Evolutionary conservation across 2,888 invertebrate genomes (phyloP).

Genomic region (Pyrrhia umbra): DNA sequence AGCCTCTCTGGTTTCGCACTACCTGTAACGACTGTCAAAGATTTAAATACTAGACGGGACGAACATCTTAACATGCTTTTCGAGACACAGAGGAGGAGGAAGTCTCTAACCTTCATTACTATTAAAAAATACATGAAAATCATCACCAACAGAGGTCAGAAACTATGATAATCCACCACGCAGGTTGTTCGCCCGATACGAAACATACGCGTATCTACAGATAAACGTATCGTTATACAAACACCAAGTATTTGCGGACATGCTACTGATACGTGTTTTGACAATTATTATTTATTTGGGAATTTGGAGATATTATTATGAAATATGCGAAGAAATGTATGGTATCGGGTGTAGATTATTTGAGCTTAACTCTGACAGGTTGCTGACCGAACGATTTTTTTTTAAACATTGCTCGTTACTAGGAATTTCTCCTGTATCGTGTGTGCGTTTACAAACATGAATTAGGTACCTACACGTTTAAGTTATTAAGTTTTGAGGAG

Average conservation of each 20-base stretch:
- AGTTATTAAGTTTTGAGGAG: too few species aligned
- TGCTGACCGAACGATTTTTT: slow-evolving; percentile 32
- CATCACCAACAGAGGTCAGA: background rate
- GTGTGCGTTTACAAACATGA: too few species aligned
- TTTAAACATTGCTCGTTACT: background rate
- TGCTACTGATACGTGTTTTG: slow-evolving; percentile 53
- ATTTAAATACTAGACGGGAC: too few species aligned
- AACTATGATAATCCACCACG: slow-evolving; percentile 45
- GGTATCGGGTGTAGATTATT: slow-evolving; percentile 36
- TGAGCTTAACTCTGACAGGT: slow-evolving; percentile 39
- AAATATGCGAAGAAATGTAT: slow-evolving; percentile 34
- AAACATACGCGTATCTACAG: slow-evolving; percentile 32
- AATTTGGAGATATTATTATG: slow-evolving; percentile 49
- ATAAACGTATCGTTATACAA: slow-evolving; percentile 56
- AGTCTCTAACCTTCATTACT: background rate
- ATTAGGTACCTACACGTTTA: too few species aligned
- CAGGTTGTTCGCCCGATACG: slow-evolving; percentile 50
- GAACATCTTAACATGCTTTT: too few species aligned
- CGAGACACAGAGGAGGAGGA: background rate
- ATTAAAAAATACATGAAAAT: background rate
- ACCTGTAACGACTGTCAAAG: too few species aligned
- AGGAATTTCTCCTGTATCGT: too few species aligned
- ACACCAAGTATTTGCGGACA: slow-evolving; percentile 49
- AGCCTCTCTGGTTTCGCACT: too few species aligned
- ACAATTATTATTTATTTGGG: slow-evolving; percentile 54